Base-by-base conservation (phyloP, 2,113 vertebrate species). In the Romanogobio albipinnatus region DNA sequence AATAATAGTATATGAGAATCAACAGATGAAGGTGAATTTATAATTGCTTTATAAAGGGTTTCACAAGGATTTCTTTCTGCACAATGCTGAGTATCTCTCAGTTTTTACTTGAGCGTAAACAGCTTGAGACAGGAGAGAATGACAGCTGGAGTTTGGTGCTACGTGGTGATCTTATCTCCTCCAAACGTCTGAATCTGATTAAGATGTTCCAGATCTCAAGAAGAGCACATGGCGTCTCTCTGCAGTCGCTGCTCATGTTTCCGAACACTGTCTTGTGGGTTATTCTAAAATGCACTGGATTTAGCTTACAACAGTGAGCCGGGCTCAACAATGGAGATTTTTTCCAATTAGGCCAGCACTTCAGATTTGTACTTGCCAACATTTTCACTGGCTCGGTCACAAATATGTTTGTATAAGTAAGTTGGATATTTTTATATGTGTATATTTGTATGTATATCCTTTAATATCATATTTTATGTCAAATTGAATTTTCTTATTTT, bases 161-260 rank as follows among this genome's bases (percentile, higher is more conserved):
- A 51, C 17, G 11, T 26, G 74, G 74, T 53, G 61, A 66, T 81
- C 61, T 68, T 68, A 81, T 81, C 45, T 68, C 9, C 43, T 68
- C 17, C 7, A 22, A 81, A 29, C 1, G 10, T 68, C 62, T 81
- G 61, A 81, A 81, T 33, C 43, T 66, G 79, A 81, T 81, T 80
- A 68, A 51, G 79, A 68, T 66, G 45, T 81, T 68, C 78, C 61
- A 81, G 61, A 51, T 81, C 62, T 29, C 17, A 68, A 36, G n/a
- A 36, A 49, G 45, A 51, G 36, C 79, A 81, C 61, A 51, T 81
- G 79, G 45, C 26, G 9, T 51, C 26, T 51, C 79, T 29, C 45
- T 61, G 61, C 76, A 61, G 76, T 24, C 39, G 53, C 33, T 77
- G 19, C 17, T 39, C 33, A 36, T 43, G n/a, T 61, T 78, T 59